These are phyloP conservation scores for Polypedilum vanderplanki DNA, from an alignment of 1,140 invertebrate genomes.

Conservation along the genomic window DNA sequence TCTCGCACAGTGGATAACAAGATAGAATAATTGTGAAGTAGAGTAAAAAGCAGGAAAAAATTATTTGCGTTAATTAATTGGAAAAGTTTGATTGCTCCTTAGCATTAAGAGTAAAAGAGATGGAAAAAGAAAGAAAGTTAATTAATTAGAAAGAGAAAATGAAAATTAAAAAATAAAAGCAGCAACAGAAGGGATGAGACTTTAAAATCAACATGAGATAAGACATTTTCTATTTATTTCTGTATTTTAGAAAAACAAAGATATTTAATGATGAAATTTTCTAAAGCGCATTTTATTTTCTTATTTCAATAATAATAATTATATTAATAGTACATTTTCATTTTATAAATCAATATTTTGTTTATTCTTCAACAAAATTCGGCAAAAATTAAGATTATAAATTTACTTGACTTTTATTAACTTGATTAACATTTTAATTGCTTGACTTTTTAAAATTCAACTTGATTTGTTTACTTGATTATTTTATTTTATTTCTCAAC, in stretches of 20 bases:
- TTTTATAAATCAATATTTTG: no score
- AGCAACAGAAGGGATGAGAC: neutral
- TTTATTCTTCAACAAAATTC: no score
- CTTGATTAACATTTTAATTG: no score
- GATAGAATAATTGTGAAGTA: neutral
- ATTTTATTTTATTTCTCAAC: no score
- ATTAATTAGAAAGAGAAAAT: neutral
- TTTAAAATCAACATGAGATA: constrained; percentile 14
- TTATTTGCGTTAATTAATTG: constrained; percentile 27
- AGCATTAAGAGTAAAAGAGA: neutral
- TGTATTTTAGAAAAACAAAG: neutral
- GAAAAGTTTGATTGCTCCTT: constrained; percentile 28
- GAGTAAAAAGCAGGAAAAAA: neutral
- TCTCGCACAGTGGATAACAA: neutral
- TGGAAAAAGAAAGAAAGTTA: constrained; percentile 7
- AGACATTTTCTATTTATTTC: constrained; percentile 1
- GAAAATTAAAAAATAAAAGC: neutral
- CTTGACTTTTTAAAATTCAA: no score
- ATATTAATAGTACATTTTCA: no score
- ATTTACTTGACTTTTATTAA: no score
- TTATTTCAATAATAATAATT: no score
- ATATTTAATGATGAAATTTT: no score
- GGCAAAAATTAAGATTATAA: no score
- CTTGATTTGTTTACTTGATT: no score
- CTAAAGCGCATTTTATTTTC: no score